Conservation (phyloP, 2,888 invertebrate genomes). For the Pilophorus perplexus region DNA sequence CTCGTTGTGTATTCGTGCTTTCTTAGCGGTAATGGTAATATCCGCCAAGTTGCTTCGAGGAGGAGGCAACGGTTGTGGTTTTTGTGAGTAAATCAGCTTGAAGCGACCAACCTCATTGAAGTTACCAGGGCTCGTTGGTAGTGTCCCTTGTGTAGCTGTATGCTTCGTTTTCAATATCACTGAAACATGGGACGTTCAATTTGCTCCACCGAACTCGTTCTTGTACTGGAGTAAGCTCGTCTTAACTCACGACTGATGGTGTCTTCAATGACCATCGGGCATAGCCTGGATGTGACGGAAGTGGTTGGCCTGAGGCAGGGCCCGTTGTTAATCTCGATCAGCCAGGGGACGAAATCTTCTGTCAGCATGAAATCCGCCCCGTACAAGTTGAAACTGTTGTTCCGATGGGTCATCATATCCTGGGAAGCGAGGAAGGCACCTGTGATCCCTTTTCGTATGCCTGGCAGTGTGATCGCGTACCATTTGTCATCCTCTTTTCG, state of each 20-base stretch:
- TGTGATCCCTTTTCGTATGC: constrained; percentile 72
- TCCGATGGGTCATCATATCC: constrained; percentile 74
- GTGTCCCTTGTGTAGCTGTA: neutral
- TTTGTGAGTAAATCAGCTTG: constrained; percentile 34
- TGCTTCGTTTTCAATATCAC: constrained; percentile 35
- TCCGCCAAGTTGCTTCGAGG: neutral
- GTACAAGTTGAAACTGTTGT: constrained; percentile 79
- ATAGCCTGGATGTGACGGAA: constrained; percentile 81
- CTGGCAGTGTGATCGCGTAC: constrained; percentile 84
- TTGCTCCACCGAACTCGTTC: too few species aligned
- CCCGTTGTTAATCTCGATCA: constrained; percentile 92
- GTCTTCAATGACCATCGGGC: constrained; percentile 84
- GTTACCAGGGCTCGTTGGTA: constrained; percentile 12
- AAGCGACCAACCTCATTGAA: constrained; percentile 23
- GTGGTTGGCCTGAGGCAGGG: constrained; percentile 90
- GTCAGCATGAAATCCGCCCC: constrained; percentile 95
- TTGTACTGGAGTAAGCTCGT: too few species aligned
- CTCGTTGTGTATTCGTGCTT: constrained; percentile 32
- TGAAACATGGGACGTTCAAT: too few species aligned
- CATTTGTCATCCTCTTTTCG: constrained; percentile 75
- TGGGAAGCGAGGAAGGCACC: constrained; percentile 86
- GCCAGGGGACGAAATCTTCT: constrained; percentile 79
- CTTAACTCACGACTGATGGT: constrained; percentile 52
- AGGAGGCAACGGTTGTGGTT: neutral
- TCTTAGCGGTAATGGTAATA: constrained; percentile 20